phyloP scores from a whole-genome alignment of 1,140 invertebrate genomes.

The Procambarus clarkii region DNA sequence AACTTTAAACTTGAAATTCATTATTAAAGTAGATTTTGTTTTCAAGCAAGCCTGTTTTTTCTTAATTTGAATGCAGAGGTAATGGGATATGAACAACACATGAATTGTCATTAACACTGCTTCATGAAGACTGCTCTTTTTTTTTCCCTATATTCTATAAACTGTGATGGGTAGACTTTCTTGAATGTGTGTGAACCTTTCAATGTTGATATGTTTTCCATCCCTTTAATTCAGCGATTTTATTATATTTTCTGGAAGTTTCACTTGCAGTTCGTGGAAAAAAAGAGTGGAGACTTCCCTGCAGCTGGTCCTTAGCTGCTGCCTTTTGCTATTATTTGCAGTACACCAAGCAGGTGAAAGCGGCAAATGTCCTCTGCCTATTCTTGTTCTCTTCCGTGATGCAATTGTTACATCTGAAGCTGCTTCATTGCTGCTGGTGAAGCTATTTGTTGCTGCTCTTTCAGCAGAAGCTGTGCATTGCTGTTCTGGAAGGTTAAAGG shows the following conservation, averaged over 20 bases:
- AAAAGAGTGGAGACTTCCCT: background rate
- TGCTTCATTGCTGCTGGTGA: background rate
- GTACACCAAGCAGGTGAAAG: background rate
- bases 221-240: background rate
- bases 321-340: conserved; percentile 10
- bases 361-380: background rate
- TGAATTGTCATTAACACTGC: no score
- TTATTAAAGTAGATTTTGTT: no score
- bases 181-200: background rate
- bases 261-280: background rate
- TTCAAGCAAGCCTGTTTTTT: no score
- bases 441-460: background rate
- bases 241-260: background rate
- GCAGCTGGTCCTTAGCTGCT: conserved; percentile 5
- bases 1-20: no score
- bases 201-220: background rate
- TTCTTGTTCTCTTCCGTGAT: background rate
- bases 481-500: conserved; percentile 7
- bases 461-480: background rate
- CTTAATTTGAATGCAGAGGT: no score
- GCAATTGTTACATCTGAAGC: background rate
- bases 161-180: no score
- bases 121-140: no score
- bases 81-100: no score
- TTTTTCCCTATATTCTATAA: no score